Percentiles rank a stretch among this genome's conserved stretches.
Evolutionary conservation across 2,113 vertebrate species (phyloP).

Genomic region (Podarcis raffonei): DNA sequence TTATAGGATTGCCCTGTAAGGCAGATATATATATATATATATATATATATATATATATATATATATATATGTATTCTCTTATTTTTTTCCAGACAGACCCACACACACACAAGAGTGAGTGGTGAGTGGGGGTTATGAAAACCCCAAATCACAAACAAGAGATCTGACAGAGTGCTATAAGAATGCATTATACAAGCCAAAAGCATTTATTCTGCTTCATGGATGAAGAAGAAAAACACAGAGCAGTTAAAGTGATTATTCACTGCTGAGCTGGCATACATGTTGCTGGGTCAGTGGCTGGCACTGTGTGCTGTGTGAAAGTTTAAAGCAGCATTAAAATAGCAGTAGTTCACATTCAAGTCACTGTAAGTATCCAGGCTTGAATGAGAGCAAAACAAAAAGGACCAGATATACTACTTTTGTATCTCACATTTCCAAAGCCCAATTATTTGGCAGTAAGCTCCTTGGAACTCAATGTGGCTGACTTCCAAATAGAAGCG

Average conservation of each 20-base stretch:
- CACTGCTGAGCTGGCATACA: slow-evolving; percentile 38
- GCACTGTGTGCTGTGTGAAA: slow-evolving; percentile 27
- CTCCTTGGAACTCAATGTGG: background rate
- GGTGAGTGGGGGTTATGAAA: background rate
- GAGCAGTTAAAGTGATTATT: slow-evolving; percentile 46
- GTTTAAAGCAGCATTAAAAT: slow-evolving; percentile 47
- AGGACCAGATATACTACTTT: slow-evolving; percentile 20
- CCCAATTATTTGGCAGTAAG: background rate
- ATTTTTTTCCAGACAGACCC: background rate
- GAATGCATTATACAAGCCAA: slow-evolving; percentile 22
- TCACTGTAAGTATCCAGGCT: background rate
- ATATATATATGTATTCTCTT: background rate
- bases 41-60: background rate
- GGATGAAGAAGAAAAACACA: slow-evolving; percentile 43
- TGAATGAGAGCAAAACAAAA: background rate
- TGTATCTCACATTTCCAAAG: background rate
- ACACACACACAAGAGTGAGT: background rate
- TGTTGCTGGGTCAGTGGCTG: slow-evolving; percentile 25
- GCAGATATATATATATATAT: background rate
- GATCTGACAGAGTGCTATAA: slow-evolving; percentile 11
- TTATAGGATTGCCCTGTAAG: background rate
- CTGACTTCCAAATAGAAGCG: slow-evolving; percentile 1
- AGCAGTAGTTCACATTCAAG: slow-evolving; percentile 17
- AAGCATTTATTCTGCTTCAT: slow-evolving; percentile 44
- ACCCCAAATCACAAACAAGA: slow-evolving; percentile 37